Evolutionary conservation across 2,888 invertebrate genomes (phyloP).

Genomic region (Eupithecia exiguata): DNA sequence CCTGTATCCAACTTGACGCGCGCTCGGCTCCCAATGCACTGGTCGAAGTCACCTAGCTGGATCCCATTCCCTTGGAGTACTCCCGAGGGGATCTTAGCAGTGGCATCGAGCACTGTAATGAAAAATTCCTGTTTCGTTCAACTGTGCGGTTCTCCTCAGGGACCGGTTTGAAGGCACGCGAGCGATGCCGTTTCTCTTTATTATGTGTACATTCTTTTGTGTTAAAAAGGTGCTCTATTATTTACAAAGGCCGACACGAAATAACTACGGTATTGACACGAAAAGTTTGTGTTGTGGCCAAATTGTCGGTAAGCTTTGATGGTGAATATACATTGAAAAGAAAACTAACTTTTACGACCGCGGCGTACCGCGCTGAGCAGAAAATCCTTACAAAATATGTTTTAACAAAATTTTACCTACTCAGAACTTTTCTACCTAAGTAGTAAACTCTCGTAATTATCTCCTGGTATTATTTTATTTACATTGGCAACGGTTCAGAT

Average conservation of each 20-base stretch:
- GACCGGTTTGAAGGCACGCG: conserved; percentile 46
- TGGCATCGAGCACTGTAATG: conserved; percentile 88
- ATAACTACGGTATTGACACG: conserved; percentile 24
- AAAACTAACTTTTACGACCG: conserved; percentile 5
- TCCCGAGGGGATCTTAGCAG: conserved; percentile 88
- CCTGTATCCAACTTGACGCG: conserved; percentile 84
- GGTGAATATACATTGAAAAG: conserved; percentile 45
- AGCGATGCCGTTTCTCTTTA: conserved; percentile 41
- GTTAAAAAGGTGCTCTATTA: conserved; percentile 35
- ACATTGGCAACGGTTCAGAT: neutral
- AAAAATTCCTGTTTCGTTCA: conserved; percentile 63
- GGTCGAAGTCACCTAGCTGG: conserved; percentile 88
- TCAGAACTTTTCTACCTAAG: neutral
- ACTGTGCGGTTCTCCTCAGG: conserved; percentile 49
- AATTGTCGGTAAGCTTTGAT: neutral
- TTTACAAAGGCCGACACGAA: conserved; percentile 26
- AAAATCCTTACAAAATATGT: neutral
- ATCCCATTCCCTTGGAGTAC: conserved; percentile 88
- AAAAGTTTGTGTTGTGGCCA: conserved; percentile 18
- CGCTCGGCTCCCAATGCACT: conserved; percentile 85
- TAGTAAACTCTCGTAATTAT: neutral
- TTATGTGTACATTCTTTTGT: conserved; percentile 44
- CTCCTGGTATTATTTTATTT: neutral
- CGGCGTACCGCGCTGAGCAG: neutral
- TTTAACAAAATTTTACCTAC: neutral